Base-by-base conservation (phyloP, 2,888 invertebrate genomes). In the Cantharis nigra region DNA sequence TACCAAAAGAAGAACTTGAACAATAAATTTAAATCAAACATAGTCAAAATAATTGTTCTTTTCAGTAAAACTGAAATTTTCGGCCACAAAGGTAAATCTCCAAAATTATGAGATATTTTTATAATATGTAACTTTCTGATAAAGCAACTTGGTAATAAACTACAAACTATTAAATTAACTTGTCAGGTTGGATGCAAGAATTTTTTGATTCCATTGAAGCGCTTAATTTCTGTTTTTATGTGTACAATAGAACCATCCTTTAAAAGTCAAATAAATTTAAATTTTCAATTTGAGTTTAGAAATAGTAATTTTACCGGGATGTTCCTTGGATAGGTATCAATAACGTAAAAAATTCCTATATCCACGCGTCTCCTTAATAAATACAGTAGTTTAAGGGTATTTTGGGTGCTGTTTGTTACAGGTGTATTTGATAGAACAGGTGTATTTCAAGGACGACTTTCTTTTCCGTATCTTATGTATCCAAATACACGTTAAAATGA, bases 351-450 rank as follows among this genome's bases (percentile, higher is more conserved):
- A 49, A 49, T 20, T 16, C 65, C 23, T 13, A 7, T 23, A 23
- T 65, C 65, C 65, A 65, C 65, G 65, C 65, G 65, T n/a, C 65
- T 67, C 26, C 16, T 67, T 67, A 67, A 67, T 26, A 20, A 67
- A 67, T 67, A 49, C 49, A 67, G 65, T 67, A 67, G 65, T 67
- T 13, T 23, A 64, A 23, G 65, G 26, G 65, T 13, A 5, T 67
- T 13, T 23, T 26, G 23, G 26, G 9, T 23, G n/a, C 13, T 67
- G 13, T 64, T n/a, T 67, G n/a, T 23, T 67, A 67, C 65, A 67
- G 65, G 65, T 67, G 65, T 67, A 23, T 67, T 67, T 67, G 65
- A 67, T 67, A 67, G 65, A 23, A 67, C 65, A 67, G 65, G 65
- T 67, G 65, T 14, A 67, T 67, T 23, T 67, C 65, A 67, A 67